Conservation (phyloP, 2,113 vertebrate species). For the Salvelinus fontinalis region DNA sequence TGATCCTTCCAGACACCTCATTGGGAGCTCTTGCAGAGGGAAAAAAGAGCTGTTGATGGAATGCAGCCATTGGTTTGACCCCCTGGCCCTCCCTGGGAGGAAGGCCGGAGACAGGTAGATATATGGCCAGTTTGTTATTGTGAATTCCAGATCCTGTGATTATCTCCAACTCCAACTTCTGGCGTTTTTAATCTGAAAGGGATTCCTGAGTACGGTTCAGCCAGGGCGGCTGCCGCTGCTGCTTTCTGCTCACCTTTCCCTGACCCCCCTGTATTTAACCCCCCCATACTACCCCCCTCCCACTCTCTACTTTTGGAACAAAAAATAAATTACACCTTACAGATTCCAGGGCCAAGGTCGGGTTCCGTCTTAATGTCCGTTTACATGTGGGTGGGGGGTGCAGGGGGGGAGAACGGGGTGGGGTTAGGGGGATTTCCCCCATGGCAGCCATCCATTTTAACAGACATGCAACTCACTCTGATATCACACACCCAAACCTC, state of each 20-base stretch:
- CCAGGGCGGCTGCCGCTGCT: conserved; percentile 64
- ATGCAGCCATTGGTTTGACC: conserved; percentile 87
- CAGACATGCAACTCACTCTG: conserved; percentile 60
- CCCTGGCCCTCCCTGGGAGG: conserved; percentile 86
- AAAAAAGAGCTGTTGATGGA: conserved; percentile 76
- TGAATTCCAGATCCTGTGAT: conserved; percentile 97
- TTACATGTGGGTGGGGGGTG: conserved; percentile 66
- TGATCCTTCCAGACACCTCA: conserved; percentile 71
- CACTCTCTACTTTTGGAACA: conserved; percentile 22
- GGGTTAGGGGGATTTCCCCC: conserved; percentile 60
- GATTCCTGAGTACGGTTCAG: conserved; percentile 90
- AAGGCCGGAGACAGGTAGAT: conserved; percentile 97
- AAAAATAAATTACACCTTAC: conserved; percentile 77
- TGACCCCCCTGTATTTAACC: conserved; percentile 73
- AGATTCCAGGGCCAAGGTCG: conserved; percentile 75
- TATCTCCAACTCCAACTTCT: conserved; percentile 95
- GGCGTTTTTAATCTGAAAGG: conserved; percentile 87
- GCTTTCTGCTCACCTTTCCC: conserved; percentile 82
- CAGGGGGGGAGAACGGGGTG: conserved; percentile 42
- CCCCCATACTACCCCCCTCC: neutral
- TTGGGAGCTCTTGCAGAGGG: conserved; percentile 52
- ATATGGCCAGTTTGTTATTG: conserved; percentile 98
- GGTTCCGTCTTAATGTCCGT: conserved; percentile 82
- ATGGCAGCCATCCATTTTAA: conserved; percentile 62
- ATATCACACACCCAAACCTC: conserved; percentile 56